Base-by-base conservation (phyloP, 2,888 invertebrate genomes). In the Heliconius cydno region DNA sequence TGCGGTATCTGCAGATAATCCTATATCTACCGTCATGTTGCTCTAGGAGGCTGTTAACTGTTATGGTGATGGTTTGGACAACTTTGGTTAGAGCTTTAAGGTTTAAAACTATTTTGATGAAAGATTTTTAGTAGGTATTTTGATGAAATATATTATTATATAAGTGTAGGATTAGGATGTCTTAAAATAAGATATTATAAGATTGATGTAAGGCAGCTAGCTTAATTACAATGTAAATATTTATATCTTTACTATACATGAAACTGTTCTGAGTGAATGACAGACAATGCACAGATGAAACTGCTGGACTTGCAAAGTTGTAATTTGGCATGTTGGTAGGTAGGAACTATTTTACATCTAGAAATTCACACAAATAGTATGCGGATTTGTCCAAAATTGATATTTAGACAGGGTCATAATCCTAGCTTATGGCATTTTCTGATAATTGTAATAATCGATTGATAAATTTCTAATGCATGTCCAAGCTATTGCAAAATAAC, bases 1-100 rank as follows among this genome's bases (percentile, higher is more conserved):
- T 72, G 72, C 72, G 72, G 52, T 22, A 41, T 68, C 68, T 41
- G 38, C n/a, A 68, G 30, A 57, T 72, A 72, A 72, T 60, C 72
- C 72, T 22, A 19, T 52, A 22, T 52, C 52, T 52, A 57, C 2
- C 57, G 12, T 60, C 72, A 60, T 57, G 30, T 57, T 10, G 72
- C 30, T 12, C 30, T 30, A 30, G 57, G n/a, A 46, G 41, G n/a
- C 30, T 52, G 52, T 19, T 52, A 52, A 52, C 30, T 22, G 12
- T 60, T 34, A 52, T 34, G 22, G 57, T 22, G 28, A n/a, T 30
- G 30, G 72, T 12, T 72, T 22, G 7, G 52, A 30, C 13, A 12
- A 41, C 10, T n/a, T 41, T 15, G 13, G 34, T 72, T 22, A 30
- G 0, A 19, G 28, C 1, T 52, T 30, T 67, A 34, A 10, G 67